Evolutionary conservation across 2,888 invertebrate species (phyloP).

Genomic region (Yponomeuta malinellus): DNA sequence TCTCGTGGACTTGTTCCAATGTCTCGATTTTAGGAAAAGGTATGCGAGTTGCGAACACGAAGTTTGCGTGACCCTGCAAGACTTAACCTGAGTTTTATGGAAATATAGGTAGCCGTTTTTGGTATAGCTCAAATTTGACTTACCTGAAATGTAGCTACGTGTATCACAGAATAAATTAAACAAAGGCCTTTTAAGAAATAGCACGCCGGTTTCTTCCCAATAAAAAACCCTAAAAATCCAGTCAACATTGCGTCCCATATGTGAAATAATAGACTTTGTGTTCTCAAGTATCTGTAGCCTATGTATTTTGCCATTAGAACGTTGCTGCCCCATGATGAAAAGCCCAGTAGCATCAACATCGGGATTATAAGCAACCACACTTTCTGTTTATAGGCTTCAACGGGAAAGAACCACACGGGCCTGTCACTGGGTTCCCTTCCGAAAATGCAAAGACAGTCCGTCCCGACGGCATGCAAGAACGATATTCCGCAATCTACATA

Average conservation of each 20-base stretch:
- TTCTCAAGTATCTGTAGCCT: constrained; percentile 1
- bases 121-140: not conserved
- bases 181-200: constrained; percentile 32
- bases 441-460: constrained; percentile 39
- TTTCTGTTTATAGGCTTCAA: constrained; percentile 21
- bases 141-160: constrained; percentile 6
- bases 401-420: constrained; percentile 39
- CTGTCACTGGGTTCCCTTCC: constrained; percentile 28
- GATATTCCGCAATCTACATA: constrained; percentile 30
- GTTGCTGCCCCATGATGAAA: constrained; percentile 31
- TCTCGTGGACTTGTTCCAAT: constrained; percentile 29
- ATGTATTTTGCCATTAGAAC: constrained; percentile 19
- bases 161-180: constrained; percentile 20
- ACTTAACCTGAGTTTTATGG: not conserved
- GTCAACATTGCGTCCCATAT: constrained; percentile 27
- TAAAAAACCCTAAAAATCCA: constrained; percentile 34
- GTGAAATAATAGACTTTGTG: constrained; percentile 20
- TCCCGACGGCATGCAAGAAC: constrained; percentile 32
- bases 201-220: constrained; percentile 25
- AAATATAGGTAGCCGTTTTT: not conserved
- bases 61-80: constrained; percentile 43
- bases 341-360: constrained; percentile 24
- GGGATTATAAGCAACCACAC: constrained; percentile 24
- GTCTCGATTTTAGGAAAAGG: constrained; percentile 28
- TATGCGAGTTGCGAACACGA: constrained; percentile 37